Conservation (phyloP, 2,888 invertebrate genomes). For the Tanypteryx hageni region DNA sequence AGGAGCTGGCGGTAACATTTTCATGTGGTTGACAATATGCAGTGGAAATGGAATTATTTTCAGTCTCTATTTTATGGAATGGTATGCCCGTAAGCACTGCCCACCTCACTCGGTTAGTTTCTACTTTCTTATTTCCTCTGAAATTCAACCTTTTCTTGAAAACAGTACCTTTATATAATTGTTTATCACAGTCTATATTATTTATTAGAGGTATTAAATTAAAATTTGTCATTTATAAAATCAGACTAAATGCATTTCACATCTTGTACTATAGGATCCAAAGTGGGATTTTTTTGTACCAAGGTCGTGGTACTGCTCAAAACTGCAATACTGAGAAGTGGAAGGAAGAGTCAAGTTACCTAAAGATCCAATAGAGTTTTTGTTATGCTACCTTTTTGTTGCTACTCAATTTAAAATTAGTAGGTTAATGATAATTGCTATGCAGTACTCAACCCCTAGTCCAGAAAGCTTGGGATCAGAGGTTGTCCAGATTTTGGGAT, state of each 20-base stretch:
- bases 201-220: not conserved
- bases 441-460: no score
- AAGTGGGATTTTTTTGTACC: constrained; percentile 77
- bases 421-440: not conserved
- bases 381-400: not conserved
- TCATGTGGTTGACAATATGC: constrained; percentile 89
- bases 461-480: no score
- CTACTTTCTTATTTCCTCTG: not conserved
- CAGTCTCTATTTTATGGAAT: constrained; percentile 91
- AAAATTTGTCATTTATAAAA: no score
- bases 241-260: no score
- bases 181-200: constrained; percentile 67
- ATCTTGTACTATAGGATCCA: constrained; percentile 72
- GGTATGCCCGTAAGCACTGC: constrained; percentile 87
- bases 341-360: not conserved
- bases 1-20: constrained; percentile 83
- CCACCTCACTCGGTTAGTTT: constrained; percentile 75
- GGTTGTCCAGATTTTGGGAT: no score
- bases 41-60: constrained; percentile 87
- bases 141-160: not conserved
- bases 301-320: constrained; percentile 75
- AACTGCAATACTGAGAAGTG: constrained; percentile 65
- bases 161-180: not conserved
- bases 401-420: not conserved
- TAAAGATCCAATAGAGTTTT: no score